Evolutionary conservation across 2,797 vertebrate species (phyloP), one percentile per base, ranked within the genome.

Genomic region (Delichon dasypus): DNA sequence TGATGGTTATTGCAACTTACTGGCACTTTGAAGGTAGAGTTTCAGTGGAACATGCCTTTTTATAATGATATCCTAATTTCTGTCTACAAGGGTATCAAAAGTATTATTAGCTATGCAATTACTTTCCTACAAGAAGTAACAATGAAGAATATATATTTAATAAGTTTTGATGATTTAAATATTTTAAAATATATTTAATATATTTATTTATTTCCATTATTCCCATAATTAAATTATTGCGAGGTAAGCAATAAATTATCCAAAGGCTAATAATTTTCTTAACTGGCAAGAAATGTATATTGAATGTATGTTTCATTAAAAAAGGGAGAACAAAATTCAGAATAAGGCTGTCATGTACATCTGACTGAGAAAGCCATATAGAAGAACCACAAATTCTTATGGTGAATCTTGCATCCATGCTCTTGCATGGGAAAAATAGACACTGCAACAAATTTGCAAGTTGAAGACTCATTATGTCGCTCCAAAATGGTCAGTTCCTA

Each of bases 91-190:
- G 75, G 21, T 84, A 88, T 84, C 16, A 95, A 89, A 89, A 85
- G 4, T 79, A 61, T 79, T 96, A 91, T 94, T 93, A 94, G 38
- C 61, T 88, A 7, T 25, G 48, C 22, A 94, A 67, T 93, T 95
- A 65, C 30, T 89, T 95, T 89, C 32, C 79, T 87, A 30, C 8
- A 92, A 80, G 38, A 93, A 85, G 6, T 66, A 86, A 55, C 2
- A 64, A 11, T 25, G 58, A 67, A 92, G 27, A 72, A 67, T 75
- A 44, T 51, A 32, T 51, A 51, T 42, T 50, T 15, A 58, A 38
- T 57, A 36, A 21, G 9, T 26, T 57, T 48, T 32, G 5, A 4
- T 25, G 13, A 57, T 57, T 64, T 13, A 64, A 73, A 48, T 83
- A 3, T 16, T 45, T 16, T 72, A 29, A 16, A 64, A 72, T 21